phyloP scores from a whole-genome alignment of 2,113 vertebrate species.

The Cochlearius cochlearius region DNA sequence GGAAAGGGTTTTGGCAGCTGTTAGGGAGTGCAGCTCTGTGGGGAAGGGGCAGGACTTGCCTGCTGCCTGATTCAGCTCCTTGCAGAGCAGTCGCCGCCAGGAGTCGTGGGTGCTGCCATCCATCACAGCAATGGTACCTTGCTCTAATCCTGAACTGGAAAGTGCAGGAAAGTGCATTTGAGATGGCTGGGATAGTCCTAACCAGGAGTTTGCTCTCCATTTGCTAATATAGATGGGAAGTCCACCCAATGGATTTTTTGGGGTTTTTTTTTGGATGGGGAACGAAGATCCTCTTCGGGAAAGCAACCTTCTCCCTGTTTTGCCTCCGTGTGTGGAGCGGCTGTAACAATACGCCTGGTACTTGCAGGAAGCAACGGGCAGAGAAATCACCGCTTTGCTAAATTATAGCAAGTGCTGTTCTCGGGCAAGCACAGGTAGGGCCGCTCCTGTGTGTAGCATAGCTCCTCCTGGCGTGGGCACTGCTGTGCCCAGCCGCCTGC shows the following conservation, averaged over 20 bases:
- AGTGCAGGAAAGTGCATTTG: not conserved
- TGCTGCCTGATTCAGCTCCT: not conserved
- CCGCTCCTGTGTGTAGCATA: not conserved
- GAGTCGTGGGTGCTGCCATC: not conserved
- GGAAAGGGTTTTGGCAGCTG: constrained; percentile 27
- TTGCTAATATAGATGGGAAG: not conserved
- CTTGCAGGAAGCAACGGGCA: not conserved
- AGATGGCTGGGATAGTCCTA: not conserved
- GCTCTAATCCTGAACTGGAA: not conserved
- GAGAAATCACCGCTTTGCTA: not conserved
- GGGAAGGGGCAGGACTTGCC: not conserved
- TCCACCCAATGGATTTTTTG: not conserved
- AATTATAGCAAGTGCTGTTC: not conserved
- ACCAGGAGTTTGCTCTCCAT: not conserved
- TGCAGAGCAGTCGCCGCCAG: accelerated
- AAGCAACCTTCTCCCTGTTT: not conserved
- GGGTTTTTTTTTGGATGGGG: not conserved
- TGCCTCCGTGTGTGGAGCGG: accelerated
- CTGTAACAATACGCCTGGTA: not conserved
- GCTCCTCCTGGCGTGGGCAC: accelerated
- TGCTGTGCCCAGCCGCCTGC: not conserved
- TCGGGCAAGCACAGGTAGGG: not conserved
- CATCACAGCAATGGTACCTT: not conserved
- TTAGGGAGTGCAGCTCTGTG: not conserved
- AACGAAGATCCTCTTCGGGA: not conserved